These are phyloP conservation scores for Synergus gifuensis DNA, from an alignment of 2,888 invertebrate genomes.

Conservation along the genomic window DNA sequence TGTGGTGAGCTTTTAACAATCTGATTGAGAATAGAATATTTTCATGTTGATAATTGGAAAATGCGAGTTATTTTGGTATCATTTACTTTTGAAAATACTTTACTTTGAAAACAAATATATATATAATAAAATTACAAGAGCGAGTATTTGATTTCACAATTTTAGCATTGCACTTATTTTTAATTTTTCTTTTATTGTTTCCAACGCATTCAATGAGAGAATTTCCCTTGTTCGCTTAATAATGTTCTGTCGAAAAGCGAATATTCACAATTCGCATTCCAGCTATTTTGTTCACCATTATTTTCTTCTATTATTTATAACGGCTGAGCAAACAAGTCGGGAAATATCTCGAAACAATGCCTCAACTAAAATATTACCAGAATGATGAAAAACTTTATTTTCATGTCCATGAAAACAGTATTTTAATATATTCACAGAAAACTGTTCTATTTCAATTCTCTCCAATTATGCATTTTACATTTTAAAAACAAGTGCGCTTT, in stretches of 20 bases:
- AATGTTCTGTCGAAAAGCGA: constrained; percentile 34
- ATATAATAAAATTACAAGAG: neutral
- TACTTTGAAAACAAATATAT: neutral
- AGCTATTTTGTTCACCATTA: constrained; percentile 32
- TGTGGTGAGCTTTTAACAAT: no score
- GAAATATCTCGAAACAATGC: constrained; percentile 35
- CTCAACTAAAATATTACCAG: neutral
- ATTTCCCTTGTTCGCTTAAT: constrained; percentile 23
- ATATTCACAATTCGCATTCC: constrained; percentile 36
- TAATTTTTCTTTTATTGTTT: constrained; percentile 6
- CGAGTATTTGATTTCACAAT: neutral
- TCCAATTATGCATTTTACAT: neutral
- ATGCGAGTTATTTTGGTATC: neutral
- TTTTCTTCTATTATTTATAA: constrained; percentile 36
- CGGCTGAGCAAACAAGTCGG: constrained; percentile 25
- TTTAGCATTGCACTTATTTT: neutral
- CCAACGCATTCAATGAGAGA: constrained; percentile 26
- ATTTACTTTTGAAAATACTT: neutral
- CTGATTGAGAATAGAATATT: neutral
- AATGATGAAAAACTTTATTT: neutral
- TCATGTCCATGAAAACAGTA: neutral
- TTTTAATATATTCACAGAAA: neutral
- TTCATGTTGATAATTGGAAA: neutral
- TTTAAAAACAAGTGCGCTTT: no score
- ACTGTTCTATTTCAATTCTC: neutral